These are phyloP conservation scores for Bombus picipes DNA, from an alignment of 1,140 invertebrate genomes.

Conservation along the genomic window DNA sequence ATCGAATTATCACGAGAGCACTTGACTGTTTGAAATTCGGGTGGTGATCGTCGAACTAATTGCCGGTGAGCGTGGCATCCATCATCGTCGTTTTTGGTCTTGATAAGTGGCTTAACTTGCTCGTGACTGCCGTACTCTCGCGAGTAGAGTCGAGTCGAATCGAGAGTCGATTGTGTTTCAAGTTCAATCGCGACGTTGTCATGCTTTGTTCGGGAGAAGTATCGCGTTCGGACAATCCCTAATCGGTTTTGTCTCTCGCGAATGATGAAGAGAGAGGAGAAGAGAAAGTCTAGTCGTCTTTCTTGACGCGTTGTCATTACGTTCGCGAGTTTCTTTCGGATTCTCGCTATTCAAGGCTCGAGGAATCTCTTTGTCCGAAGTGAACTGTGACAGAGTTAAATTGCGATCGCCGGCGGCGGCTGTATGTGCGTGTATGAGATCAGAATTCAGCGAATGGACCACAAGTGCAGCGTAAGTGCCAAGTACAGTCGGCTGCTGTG, in stretches of 20 bases:
- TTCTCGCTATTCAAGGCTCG: neutral
- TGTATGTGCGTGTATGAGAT: conserved; percentile 5
- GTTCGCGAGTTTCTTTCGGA: conserved; percentile 5
- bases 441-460: conserved; percentile 45
- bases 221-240: too few relatives aligned
- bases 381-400: conserved; percentile 49
- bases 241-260: neutral
- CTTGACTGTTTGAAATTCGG: neutral
- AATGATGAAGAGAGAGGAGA: neutral
- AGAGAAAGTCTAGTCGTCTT: too few relatives aligned
- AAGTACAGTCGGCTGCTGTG: neutral
- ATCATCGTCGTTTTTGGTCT: neutral
- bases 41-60: conserved; percentile 8
- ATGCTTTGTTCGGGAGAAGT: neutral
- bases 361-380: conserved; percentile 47
- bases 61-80: neutral
- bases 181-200: neutral
- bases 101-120: neutral
- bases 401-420: conserved; percentile 3
- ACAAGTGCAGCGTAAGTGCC: conserved; percentile 14
- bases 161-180: neutral
- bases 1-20: neutral
- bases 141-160: neutral
- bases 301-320: neutral
- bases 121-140: conserved; percentile 17